Conservation (phyloP, 2,113 vertebrate species). For the Cynopterus brachyotis region DNA sequence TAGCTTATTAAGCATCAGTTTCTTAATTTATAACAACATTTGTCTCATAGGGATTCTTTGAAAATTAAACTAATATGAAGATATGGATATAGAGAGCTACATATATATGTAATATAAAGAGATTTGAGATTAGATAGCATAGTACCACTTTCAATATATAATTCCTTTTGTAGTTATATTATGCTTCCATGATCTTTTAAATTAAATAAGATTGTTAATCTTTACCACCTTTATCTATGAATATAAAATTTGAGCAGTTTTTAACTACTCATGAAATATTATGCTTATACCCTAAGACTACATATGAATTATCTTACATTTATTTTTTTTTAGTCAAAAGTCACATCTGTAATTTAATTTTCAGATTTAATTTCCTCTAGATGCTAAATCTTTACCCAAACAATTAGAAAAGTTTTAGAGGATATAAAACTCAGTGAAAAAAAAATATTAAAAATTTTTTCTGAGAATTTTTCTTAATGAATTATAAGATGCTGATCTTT, state of each 20-base stretch:
- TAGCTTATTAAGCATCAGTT: background rate
- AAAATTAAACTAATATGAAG: background rate
- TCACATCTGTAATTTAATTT: background rate
- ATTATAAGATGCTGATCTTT: background rate
- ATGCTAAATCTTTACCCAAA: background rate
- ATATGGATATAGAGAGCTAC: background rate
- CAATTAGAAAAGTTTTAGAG: background rate
- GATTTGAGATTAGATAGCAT: background rate
- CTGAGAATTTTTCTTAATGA: background rate
- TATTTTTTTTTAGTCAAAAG: background rate
- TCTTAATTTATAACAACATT: background rate
- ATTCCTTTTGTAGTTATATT: background rate
- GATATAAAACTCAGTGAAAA: background rate
- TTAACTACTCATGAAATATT: background rate
- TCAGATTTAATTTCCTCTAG: constrained; percentile 26
- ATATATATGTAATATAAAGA: background rate
- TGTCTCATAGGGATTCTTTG: background rate
- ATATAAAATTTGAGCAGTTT: background rate
- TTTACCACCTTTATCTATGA: background rate
- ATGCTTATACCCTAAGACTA: background rate
- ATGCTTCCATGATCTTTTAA: background rate
- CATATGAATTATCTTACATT: background rate
- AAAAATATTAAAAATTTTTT: background rate
- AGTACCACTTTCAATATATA: background rate
- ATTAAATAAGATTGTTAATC: background rate